Conservation (phyloP, 2,888 invertebrate species). For the Spisula solida region DNA sequence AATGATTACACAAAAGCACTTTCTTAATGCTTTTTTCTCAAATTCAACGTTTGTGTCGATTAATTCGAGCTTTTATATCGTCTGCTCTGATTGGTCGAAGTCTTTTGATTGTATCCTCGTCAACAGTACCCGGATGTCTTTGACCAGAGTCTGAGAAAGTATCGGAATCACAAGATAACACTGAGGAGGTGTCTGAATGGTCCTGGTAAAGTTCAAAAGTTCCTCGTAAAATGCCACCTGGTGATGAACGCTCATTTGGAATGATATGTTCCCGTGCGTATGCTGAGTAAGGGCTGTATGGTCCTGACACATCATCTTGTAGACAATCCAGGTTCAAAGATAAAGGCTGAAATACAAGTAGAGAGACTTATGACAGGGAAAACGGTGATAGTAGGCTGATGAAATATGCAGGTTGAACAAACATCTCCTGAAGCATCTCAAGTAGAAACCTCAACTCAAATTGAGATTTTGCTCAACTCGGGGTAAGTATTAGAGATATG, state of each 20-base stretch:
- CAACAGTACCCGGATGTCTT: slow-evolving; percentile 35
- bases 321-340: slow-evolving; percentile 64
- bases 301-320: slow-evolving; percentile 61
- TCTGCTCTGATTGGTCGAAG: slow-evolving; percentile 73
- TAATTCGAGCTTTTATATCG: slow-evolving; percentile 72
- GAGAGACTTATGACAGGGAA: background rate
- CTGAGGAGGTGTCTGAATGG: slow-evolving; percentile 68
- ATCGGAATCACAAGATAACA: slow-evolving; percentile 70
- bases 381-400: no score
- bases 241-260: slow-evolving; percentile 71
- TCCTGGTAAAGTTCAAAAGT: slow-evolving; percentile 74
- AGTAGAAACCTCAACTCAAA: no score
- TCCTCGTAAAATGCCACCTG: slow-evolving; percentile 68
- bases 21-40: background rate
- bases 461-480: no score
- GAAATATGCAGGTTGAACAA: no score
- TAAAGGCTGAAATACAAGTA: slow-evolving; percentile 57
- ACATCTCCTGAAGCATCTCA: no score
- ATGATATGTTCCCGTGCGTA: slow-evolving; percentile 78
- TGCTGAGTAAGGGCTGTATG: slow-evolving; percentile 77
- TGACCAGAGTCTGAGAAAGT: slow-evolving; percentile 61
- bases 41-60: slow-evolving; percentile 66
- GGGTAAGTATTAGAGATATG: no score
- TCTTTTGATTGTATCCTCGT: slow-evolving; percentile 64
- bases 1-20: slow-evolving; percentile 29